These are phyloP conservation scores for Smutsia temminckii DNA, from an alignment of 2,797 vertebrate genomes.

Conservation along the genomic window DNA sequence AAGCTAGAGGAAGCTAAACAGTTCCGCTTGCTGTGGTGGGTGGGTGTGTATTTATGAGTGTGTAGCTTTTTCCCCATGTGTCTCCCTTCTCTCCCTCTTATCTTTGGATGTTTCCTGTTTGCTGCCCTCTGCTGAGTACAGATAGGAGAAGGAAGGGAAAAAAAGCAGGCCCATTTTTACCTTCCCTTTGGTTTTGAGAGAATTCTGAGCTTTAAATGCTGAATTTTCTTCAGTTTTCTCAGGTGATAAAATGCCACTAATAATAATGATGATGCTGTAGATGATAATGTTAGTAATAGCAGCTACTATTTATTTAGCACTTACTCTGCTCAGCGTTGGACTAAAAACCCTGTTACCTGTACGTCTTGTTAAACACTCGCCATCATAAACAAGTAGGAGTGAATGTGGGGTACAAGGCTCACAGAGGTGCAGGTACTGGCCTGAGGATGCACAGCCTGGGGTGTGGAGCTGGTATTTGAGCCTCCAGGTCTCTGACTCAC, in stretches of 20 bases:
- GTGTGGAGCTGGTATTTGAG: not conserved
- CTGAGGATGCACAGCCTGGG: not conserved
- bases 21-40: conserved; percentile 55
- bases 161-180: conserved; percentile 50
- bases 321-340: not conserved
- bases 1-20: conserved; percentile 74
- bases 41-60: conserved; percentile 75
- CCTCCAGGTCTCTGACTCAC: not conserved
- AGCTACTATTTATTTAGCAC: not conserved
- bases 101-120: conserved; percentile 70
- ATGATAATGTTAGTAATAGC: not conserved
- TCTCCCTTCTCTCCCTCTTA: conserved; percentile 56
- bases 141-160: conserved; percentile 66
- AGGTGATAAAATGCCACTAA: not conserved
- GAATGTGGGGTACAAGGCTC: not conserved
- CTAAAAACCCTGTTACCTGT: not conserved
- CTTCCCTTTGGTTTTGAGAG: not conserved
- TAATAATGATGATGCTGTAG: not conserved
- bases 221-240: not conserved
- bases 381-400: not conserved
- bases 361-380: not conserved
- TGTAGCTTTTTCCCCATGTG: conserved; percentile 68
- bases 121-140: conserved; percentile 84
- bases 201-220: conserved; percentile 14
- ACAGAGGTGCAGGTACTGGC: not conserved